A percentile compares a stretch with the other conserved stretches of the same genome.
Evolutionary conservation across 2,797 vertebrate genomes (phyloP).

Genomic region (Oreochromis grahami): DNA sequence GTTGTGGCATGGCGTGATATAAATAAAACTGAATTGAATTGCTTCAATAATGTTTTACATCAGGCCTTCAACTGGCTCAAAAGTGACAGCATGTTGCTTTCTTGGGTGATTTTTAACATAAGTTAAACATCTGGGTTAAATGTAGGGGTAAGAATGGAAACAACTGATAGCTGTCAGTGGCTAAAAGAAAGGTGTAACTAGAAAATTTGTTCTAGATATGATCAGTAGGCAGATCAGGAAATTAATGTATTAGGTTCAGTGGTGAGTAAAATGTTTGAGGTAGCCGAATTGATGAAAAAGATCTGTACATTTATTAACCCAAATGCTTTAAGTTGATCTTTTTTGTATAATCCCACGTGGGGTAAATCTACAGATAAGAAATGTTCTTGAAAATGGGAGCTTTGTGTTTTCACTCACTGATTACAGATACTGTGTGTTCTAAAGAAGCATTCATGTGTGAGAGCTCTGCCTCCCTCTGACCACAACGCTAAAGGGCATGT

Average conservation of each 20-base stretch:
- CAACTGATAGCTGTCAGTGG: not conserved
- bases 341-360: not conserved
- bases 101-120: too few species aligned
- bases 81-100: not conserved
- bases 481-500: not conserved
- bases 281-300: not conserved
- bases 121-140: not conserved
- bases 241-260: not conserved
- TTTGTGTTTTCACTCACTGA: not conserved
- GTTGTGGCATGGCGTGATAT: too few species aligned
- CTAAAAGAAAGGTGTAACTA: not conserved
- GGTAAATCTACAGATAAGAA: not conserved
- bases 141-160: not conserved
- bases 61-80: not conserved
- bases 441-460: not conserved
- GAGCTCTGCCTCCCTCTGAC: not conserved
- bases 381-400: not conserved
- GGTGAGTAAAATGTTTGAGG: not conserved
- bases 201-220: not conserved
- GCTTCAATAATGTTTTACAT: not conserved
- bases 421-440: not conserved
- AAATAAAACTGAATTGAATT: too few species aligned
- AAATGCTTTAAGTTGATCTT: not conserved
- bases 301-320: not conserved
- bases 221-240: not conserved